Evolutionary conservation across 2,888 invertebrate genomes (phyloP).

Genomic region (Aethes cnicana): DNA sequence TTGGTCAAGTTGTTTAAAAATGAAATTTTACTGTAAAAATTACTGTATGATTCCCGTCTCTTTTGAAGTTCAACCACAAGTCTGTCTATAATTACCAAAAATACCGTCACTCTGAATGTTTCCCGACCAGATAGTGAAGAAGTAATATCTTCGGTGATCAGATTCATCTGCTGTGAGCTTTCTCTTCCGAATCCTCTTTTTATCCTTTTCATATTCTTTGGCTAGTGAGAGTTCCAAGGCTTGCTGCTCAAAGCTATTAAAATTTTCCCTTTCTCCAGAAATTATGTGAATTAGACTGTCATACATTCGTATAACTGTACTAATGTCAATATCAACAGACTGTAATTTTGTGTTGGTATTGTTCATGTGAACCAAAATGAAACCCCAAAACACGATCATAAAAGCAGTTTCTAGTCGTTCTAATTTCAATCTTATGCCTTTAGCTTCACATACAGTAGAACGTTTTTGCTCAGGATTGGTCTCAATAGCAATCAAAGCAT

Average conservation of each 20-base stretch:
- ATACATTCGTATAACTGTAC: slow-evolving; percentile 38
- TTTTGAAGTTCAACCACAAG: not conserved
- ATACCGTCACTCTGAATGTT: slow-evolving; percentile 20
- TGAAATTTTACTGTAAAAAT: no score
- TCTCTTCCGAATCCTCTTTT: no score
- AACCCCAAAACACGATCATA: slow-evolving; percentile 32
- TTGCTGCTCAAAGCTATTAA: slow-evolving; percentile 18
- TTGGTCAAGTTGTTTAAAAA: slow-evolving; percentile 32
- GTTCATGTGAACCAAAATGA: slow-evolving; percentile 37
- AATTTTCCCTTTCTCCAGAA: slow-evolving; percentile 35
- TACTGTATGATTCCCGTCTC: not conserved
- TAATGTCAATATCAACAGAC: slow-evolving; percentile 36
- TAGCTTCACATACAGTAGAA: slow-evolving; percentile 37
- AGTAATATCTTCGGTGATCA: not conserved
- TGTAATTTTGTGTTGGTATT: slow-evolving; percentile 35
- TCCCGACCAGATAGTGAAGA: slow-evolving; percentile 19
- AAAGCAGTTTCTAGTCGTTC: slow-evolving; percentile 33
- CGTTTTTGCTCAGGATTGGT: slow-evolving; percentile 41
- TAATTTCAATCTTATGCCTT: not conserved
- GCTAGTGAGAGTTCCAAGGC: not conserved
- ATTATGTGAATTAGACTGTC: slow-evolving; percentile 39
- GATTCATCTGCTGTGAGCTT: not conserved
- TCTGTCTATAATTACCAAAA: slow-evolving; percentile 22
- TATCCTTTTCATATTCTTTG: not conserved
- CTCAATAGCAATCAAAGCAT: slow-evolving; percentile 33